Conservation (phyloP, 2,797 vertebrate species). For the Bryconaethiops microstoma region DNA sequence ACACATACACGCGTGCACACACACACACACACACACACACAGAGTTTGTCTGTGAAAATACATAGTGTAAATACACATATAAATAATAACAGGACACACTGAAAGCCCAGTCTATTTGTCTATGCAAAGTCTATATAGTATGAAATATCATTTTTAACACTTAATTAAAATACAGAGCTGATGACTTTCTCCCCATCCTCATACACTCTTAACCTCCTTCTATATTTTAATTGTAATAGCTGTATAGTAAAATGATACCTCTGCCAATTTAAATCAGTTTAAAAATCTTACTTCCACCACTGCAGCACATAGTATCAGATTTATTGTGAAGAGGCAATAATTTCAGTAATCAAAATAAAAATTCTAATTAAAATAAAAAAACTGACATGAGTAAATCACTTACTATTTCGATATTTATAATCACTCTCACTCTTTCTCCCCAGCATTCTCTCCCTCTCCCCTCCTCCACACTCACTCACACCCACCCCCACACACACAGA, state of each 20-base stretch:
- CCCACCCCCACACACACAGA: conserved; percentile 22
- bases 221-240: background rate
- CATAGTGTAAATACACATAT: conserved; percentile 16
- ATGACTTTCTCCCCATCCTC: background rate
- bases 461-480: conserved; percentile 11
- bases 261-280: background rate
- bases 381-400: background rate
- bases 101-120: background rate
- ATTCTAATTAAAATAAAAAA: conserved; percentile 17
- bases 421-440: background rate
- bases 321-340: background rate
- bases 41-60: too few species aligned
- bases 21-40: too few species aligned
- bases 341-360: background rate
- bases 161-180: background rate
- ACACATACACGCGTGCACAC: background rate
- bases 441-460: conserved; percentile 12
- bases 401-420: background rate
- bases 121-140: too few species aligned
- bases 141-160: too few species aligned
- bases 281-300: background rate
- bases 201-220: background rate
- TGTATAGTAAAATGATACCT: background rate
- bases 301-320: background rate
- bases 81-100: background rate